These are phyloP conservation scores for Calameuta filiformis DNA, from an alignment of 2,888 invertebrate genomes.

Conservation along the genomic window DNA sequence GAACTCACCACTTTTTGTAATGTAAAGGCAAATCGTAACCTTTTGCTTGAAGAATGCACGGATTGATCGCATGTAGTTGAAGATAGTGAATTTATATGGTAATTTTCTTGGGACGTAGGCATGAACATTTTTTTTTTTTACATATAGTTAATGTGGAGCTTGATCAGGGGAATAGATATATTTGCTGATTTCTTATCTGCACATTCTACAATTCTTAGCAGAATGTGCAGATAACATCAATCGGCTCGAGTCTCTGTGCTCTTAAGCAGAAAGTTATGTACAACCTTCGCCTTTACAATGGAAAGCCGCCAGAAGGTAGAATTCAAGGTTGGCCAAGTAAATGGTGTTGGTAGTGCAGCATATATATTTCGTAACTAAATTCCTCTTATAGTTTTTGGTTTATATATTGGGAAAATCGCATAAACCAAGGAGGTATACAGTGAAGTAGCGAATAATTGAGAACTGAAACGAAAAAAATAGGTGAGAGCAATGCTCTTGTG, in stretches of 20 bases:
- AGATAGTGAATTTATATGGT: neutral
- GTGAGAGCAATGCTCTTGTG: neutral
- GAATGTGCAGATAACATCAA: neutral
- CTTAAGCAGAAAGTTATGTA: slow-evolving; percentile 40
- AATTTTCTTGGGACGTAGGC: neutral
- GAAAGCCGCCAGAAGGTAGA: slow-evolving; percentile 22
- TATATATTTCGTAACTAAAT: neutral
- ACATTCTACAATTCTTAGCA: neutral
- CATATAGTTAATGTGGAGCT: slow-evolving; percentile 6
- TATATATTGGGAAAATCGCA: neutral
- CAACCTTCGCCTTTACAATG: slow-evolving; percentile 26
- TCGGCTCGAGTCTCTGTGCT: slow-evolving; percentile 30
- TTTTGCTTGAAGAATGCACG: slow-evolving; percentile 1
- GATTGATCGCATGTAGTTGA: neutral
- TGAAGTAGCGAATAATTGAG: neutral
- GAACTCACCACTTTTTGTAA: neutral
- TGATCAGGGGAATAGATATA: slow-evolving; percentile 11
- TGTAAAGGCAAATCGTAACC: neutral
- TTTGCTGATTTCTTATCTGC: neutral
- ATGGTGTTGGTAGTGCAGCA: neutral
- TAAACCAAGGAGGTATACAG: neutral
- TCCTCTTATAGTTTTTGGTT: neutral
- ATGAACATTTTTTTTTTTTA: slow-evolving; percentile 11
- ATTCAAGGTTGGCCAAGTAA: slow-evolving; percentile 42
- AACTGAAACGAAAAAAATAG: neutral